These are phyloP conservation scores for Meandrusa payeni DNA, from an alignment of 2,888 invertebrate genomes.

Conservation along the genomic window DNA sequence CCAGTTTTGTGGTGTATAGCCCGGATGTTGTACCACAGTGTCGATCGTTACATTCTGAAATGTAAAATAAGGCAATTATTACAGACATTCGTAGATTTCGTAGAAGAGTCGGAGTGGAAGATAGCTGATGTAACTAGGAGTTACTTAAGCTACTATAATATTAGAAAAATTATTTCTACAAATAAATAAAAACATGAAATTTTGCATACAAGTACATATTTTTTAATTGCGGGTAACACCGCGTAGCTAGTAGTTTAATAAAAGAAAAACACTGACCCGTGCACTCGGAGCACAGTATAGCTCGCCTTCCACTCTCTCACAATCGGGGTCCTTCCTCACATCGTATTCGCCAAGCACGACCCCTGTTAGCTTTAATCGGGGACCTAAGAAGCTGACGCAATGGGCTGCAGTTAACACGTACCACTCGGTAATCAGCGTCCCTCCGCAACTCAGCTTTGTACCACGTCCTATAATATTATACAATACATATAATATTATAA, in stretches of 20 bases:
- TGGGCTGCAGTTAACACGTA: slow-evolving; percentile 83
- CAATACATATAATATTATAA: no score
- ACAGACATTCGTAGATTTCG: no score
- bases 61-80: no score
- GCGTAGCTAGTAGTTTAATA: no score
- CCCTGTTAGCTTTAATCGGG: slow-evolving; percentile 55
- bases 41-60: slow-evolving; percentile 69
- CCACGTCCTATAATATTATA: slow-evolving; percentile 44
- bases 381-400: slow-evolving; percentile 75
- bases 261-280: slow-evolving; percentile 37
- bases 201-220: no score
- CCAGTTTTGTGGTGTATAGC: slow-evolving; percentile 57
- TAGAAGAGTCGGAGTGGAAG: no score
- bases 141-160: no score
- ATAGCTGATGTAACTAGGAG: no score
- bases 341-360: slow-evolving; percentile 85
- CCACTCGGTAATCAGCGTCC: slow-evolving; percentile 74
- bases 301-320: slow-evolving; percentile 58
- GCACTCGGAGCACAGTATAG: slow-evolving; percentile 49
- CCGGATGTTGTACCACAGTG: slow-evolving; percentile 68
- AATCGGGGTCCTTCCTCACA: slow-evolving; percentile 58
- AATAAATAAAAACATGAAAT: no score
- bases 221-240: no score
- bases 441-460: slow-evolving; percentile 65
- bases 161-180: no score